A percentile compares a stretch with the other conserved stretches of the same genome.
phyloP scores from a whole-genome alignment of 2,797 vertebrate genomes.

The Aldrovandia affinis region DNA sequence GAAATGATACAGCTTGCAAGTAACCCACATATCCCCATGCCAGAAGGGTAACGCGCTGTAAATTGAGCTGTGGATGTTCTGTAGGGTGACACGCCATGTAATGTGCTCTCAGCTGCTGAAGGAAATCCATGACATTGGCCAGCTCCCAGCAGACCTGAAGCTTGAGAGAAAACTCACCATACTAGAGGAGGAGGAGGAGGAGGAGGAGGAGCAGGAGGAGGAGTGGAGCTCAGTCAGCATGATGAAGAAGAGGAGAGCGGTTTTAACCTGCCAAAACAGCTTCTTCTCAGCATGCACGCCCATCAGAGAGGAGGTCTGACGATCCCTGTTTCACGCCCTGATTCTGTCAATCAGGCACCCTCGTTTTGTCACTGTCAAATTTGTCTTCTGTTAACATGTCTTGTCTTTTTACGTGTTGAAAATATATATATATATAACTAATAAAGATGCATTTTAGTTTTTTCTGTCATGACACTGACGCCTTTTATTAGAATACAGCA shows the following conservation, averaged over 20 bases:
- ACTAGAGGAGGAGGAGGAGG: constrained; percentile 59
- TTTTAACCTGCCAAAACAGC: constrained; percentile 77
- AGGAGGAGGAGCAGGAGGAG: constrained; percentile 57
- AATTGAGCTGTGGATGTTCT: not conserved
- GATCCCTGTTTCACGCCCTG: not conserved
- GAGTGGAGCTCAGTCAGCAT: constrained; percentile 70
- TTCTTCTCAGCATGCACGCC: constrained; percentile 91
- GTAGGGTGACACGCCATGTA: not conserved
- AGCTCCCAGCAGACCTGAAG: constrained; percentile 57
- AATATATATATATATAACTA: not conserved
- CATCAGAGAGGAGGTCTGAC: constrained; percentile 72
- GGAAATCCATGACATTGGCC: constrained; percentile 77
- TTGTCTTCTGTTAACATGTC: not conserved
- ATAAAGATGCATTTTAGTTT: not conserved
- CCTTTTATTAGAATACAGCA: not conserved
- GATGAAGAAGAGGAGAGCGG: constrained; percentile 81
- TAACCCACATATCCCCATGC: no score
- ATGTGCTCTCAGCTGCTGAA: constrained; percentile 69
- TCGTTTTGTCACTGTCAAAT: not conserved
- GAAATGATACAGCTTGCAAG: no score
- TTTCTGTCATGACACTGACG: not conserved
- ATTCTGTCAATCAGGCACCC: not conserved
- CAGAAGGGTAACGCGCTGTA: not conserved
- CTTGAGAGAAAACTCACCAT: constrained; percentile 51
- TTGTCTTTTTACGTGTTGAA: not conserved